Evolutionary conservation across 2,797 vertebrate genomes (phyloP), one percentile per base, ranked within the genome.

Genomic region (Nyctalus aviator): DNA sequence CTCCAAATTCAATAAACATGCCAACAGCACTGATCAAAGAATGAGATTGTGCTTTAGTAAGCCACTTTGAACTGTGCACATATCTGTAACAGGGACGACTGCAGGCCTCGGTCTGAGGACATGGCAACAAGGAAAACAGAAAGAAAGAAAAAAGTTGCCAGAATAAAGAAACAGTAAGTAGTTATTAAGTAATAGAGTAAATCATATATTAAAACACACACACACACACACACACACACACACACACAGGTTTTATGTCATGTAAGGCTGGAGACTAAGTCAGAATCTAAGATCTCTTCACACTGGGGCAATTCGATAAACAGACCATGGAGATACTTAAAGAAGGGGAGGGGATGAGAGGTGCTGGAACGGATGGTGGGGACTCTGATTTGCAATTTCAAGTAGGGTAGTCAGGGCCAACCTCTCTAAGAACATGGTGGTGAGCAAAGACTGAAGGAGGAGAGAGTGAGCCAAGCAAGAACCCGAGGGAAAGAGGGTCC

Each of bases 1-100:
- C 35, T 46, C 25, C 64, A 86, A 93, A 94, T 66, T 76, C 10
- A 69, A 90, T n/a, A 59, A 64, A 62, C 55, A 86, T 30, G 13
- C 6, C 18, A 15, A 62, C 14, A 64, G 8, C 2, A 27, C 23
- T 71, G 66, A 55, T 81, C 27, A 81, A 92, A 71, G 77, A 75
- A 93, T 59, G 78, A 90, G 37, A 86, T 3, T 44, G 32, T 41
- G 44, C 8, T 84, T 59, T 7, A 64, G 35, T 68, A 21, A 88
- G 21, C 48, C 18, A 75, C 30, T 59, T 89, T 68, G 83, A 83
- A 50, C 20, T 77, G 30, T 46, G 25, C 20, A 66, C 9, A 5
- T 53, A 78, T 25, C 23, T 35, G 2, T 81, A 44, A 69, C 8
- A 59, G 53, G 13, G 9, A 32, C 55, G 57, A 5, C 75, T 93